These are phyloP conservation scores for Astyanax mexicanus DNA, from an alignment of 2,797 vertebrate species.

Conservation along the genomic window DNA sequence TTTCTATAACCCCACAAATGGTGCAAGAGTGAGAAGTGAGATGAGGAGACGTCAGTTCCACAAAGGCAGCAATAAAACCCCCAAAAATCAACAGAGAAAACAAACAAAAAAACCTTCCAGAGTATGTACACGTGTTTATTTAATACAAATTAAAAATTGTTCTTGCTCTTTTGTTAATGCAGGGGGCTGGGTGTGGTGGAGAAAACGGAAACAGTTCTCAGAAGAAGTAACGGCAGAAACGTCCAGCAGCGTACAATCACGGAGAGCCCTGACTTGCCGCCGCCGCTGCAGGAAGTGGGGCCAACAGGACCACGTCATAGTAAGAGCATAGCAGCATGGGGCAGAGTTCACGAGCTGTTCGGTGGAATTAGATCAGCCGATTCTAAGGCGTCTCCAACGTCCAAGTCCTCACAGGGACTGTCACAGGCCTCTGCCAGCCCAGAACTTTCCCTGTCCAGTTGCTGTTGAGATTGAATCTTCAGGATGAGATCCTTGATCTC, in stretches of 20 bases:
- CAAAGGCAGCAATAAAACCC: slow-evolving; percentile 84
- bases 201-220: slow-evolving; percentile 71
- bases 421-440: slow-evolving; percentile 16
- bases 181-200: slow-evolving; percentile 39
- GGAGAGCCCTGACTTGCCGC: slow-evolving; percentile 64
- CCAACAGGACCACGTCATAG: slow-evolving; percentile 37
- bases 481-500: slow-evolving; percentile 93
- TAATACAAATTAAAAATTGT: slow-evolving; percentile 78
- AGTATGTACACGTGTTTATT: slow-evolving; percentile 87
- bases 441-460: slow-evolving; percentile 72
- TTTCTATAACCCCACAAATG: slow-evolving; percentile 26
- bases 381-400: slow-evolving; percentile 75
- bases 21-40: slow-evolving; percentile 31
- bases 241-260: slow-evolving; percentile 79
- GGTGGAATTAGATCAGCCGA: slow-evolving; percentile 69
- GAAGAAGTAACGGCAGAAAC: slow-evolving; percentile 50
- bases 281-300: slow-evolving; percentile 56
- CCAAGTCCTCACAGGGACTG: slow-evolving; percentile 73
- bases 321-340: slow-evolving; percentile 69
- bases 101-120: slow-evolving; percentile 65
- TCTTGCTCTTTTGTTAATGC: slow-evolving; percentile 59
- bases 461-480: slow-evolving; percentile 87
- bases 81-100: slow-evolving; percentile 64
- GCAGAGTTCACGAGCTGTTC: slow-evolving; percentile 77
- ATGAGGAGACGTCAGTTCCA: slow-evolving; percentile 80